Percentiles rank a stretch among this genome's conserved stretches.
Evolutionary conservation across 2,113 vertebrate species (phyloP).

Genomic region (Mesembrinibis cayennensis): DNA sequence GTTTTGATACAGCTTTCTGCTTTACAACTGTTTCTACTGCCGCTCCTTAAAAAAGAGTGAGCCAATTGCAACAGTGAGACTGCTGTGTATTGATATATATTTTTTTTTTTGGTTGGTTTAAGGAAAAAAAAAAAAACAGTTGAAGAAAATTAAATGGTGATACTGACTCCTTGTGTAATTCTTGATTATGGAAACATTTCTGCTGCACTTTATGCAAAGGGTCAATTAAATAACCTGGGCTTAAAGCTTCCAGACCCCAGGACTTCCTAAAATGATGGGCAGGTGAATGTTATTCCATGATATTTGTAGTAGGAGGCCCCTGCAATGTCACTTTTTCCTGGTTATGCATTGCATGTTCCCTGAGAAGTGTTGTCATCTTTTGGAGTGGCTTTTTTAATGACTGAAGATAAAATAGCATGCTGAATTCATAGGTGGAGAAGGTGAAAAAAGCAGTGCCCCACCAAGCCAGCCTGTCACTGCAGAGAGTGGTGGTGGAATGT

Average conservation of each 20-base stretch:
- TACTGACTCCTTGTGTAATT: neutral
- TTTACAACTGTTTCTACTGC: neutral
- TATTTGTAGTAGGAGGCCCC: neutral
- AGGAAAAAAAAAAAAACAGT: neutral
- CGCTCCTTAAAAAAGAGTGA: neutral
- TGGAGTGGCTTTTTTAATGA: neutral
- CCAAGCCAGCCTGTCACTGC: too few relatives aligned
- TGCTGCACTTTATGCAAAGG: neutral
- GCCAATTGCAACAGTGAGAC: neutral
- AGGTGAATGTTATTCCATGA: neutral
- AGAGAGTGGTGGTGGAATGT: rapidly evolving
- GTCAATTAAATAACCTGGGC: neutral
- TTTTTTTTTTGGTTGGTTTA: neutral
- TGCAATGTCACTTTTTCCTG: neutral
- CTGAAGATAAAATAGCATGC: neutral
- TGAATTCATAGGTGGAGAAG: neutral
- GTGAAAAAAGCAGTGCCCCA: neutral
- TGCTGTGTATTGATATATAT: neutral
- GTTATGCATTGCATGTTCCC: neutral
- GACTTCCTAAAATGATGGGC: neutral
- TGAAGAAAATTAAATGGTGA: neutral
- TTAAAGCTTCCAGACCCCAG: neutral
- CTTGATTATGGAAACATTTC: neutral
- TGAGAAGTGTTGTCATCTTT: neutral
- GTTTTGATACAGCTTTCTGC: neutral